Percentiles rank a stretch among this genome's conserved stretches.
These are phyloP conservation scores for Drosophila bocki DNA, from an alignment of 1,140 invertebrate genomes.

Conservation along the genomic window DNA sequence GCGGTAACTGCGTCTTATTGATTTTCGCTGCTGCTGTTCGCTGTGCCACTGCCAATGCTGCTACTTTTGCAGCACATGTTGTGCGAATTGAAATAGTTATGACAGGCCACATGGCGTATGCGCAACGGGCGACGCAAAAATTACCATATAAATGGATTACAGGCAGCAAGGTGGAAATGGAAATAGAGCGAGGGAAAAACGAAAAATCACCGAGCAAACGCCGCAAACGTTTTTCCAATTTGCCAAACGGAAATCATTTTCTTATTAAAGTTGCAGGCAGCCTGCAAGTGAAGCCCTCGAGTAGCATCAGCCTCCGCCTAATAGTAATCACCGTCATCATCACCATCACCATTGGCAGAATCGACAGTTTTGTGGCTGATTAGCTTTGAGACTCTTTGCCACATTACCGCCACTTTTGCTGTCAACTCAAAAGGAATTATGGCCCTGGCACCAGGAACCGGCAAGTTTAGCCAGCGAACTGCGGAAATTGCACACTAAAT, in stretches of 20 bases:
- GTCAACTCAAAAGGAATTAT: constrained; percentile 74
- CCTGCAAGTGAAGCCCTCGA: constrained; percentile 23
- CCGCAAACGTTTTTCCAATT: constrained; percentile 81
- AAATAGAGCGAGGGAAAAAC: constrained; percentile 35
- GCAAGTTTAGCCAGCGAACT: constrained; percentile 43
- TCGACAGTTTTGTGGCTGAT: constrained; percentile 58
- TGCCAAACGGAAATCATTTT: constrained; percentile 83
- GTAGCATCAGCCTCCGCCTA: constrained; percentile 26
- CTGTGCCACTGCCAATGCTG: constrained; percentile 11
- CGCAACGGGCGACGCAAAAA: constrained; percentile 58
- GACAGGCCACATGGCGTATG: constrained; percentile 57
- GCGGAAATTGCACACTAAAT: constrained; percentile 57
- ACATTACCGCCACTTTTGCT: constrained; percentile 75
- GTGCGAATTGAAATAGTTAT: constrained; percentile 78
- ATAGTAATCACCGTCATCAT: constrained; percentile 25
- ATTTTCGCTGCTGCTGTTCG: constrained; percentile 29
- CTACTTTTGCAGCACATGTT: constrained; percentile 67
- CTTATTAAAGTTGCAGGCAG: constrained; percentile 78
- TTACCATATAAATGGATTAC: constrained; percentile 83
- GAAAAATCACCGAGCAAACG: constrained; percentile 37
- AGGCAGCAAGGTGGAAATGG: constrained; percentile 26
- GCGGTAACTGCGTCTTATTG: constrained; percentile 51
- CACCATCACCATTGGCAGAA: constrained; percentile 8
- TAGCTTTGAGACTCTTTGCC: constrained; percentile 65
- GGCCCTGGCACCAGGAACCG: constrained; percentile 31